A percentile compares a stretch with the other conserved stretches of the same genome.
Evolutionary conservation across 2,113 vertebrate genomes (phyloP).

Genomic region (Vulpes ferrilata): DNA sequence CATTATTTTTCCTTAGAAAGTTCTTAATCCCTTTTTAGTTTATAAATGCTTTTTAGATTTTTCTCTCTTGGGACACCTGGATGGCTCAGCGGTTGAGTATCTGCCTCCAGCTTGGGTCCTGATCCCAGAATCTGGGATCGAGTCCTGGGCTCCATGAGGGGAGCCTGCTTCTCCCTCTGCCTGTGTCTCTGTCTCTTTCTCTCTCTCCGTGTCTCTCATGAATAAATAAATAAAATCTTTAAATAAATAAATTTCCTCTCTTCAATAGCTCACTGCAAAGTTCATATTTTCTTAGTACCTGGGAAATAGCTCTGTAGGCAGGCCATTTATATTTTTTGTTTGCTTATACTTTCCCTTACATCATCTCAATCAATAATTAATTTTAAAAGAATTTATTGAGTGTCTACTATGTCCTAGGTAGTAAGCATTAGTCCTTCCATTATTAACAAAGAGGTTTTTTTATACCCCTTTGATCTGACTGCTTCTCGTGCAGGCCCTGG

Average conservation of each 20-base stretch:
- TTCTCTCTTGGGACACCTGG: neutral
- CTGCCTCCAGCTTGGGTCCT: no score
- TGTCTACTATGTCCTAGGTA: neutral
- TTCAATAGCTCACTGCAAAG: neutral
- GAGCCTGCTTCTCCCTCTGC: no score
- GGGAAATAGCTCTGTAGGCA: neutral
- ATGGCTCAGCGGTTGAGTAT: neutral
- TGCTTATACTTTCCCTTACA: neutral
- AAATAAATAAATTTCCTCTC: neutral
- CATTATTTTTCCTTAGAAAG: neutral
- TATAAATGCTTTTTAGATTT: no score
- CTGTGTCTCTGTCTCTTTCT: no score
- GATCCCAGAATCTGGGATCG: no score
- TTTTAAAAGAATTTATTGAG: neutral
- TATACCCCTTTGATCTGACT: neutral
- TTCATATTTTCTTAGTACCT: neutral
- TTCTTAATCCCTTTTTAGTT: neutral
- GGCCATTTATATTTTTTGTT: neutral
- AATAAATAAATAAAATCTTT: no score
- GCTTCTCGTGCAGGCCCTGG: neutral
- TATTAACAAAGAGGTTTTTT: neutral
- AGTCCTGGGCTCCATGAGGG: no score
- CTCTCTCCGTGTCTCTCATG: no score
- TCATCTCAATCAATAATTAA: neutral
- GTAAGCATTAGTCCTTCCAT: neutral